Evolutionary conservation across 2,113 vertebrate genomes (phyloP), one percentile per base, ranked within the genome.

Genomic region (Mobula hypostoma): DNA sequence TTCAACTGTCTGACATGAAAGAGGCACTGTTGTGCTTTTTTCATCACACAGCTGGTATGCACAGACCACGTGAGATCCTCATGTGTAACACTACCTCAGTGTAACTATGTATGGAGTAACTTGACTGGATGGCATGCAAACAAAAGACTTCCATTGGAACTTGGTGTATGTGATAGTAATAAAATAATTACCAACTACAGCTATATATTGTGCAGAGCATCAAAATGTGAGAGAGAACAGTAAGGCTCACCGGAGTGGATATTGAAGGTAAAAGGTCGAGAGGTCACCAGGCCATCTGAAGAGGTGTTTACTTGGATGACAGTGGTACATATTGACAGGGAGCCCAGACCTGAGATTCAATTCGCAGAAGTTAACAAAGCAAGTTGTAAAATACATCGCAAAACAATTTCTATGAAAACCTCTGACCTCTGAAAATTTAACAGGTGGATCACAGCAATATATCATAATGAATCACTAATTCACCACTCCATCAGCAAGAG

Each of bases 261-360:
- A 19, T 15, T 40, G 66, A 92, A 92, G 68, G 90, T 92, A 40
- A 92, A 92, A 92, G 90, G 66, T 32, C 1, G 90, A 27, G 90
- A 40, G 66, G 90, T 92, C 68, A 72, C 90, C 90, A 72, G 66
- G 17, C 90, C 90, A 17, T 92, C 68, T 12, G 90, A 72, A 17
- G 90, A 72, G 66, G 90, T 92, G 19, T 92, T 92, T 19, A 92
- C 90, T 4, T 92, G 90, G 90, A 92, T 72, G 29, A 92, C 66
- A 92, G 66, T 24, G 32, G 66, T 92, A 27, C 90, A 92, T 66
- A 68, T 15, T 9, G 36, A 72, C 66, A 70, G 19, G 32, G 90
- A 27, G 17, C 32, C 17, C 63, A 92, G 63, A 36, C 90, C 90
- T 92, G 66, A 2, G 40, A 68, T 70, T 92, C 21, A 40, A 48